A percentile compares a stretch with the other conserved stretches of the same genome.
Evolutionary conservation across 2,888 invertebrate species (phyloP).

Genomic region (Diploptera punctata): DNA sequence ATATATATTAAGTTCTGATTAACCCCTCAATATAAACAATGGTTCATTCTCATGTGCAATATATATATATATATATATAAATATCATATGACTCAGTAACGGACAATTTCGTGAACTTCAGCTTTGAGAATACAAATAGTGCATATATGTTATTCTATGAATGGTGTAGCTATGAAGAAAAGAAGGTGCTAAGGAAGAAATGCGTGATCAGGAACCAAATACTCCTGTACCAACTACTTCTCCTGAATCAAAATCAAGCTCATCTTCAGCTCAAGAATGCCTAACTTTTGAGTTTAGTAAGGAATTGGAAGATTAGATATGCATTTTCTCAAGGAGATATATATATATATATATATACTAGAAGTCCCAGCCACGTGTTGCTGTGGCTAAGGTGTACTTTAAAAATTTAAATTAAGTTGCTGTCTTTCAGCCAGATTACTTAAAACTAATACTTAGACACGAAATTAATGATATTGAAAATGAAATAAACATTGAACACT

Average conservation of each 20-base stretch:
- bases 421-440: no score
- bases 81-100: constrained; percentile 95
- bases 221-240: constrained; percentile 7
- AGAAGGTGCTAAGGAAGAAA: constrained; percentile 51
- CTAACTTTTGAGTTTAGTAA: constrained; percentile 67
- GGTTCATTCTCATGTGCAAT: no score
- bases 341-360: no score
- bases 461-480: no score
- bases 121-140: constrained; percentile 96
- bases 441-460: no score
- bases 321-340: constrained; percentile 93
- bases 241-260: constrained; percentile 2
- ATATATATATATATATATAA: no score
- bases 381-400: no score
- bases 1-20: no score
- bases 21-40: no score
- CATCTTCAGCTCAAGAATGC: not conserved
- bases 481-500: no score
- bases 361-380: no score
- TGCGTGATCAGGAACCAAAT: constrained; percentile 27
- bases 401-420: no score
- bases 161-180: constrained; percentile 62
- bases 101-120: constrained; percentile 97
- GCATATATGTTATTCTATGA: constrained; percentile 98
- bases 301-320: constrained; percentile 93